These are phyloP conservation scores for Leuciscus waleckii DNA, from an alignment of 2,797 vertebrate species.

Conservation along the genomic window DNA sequence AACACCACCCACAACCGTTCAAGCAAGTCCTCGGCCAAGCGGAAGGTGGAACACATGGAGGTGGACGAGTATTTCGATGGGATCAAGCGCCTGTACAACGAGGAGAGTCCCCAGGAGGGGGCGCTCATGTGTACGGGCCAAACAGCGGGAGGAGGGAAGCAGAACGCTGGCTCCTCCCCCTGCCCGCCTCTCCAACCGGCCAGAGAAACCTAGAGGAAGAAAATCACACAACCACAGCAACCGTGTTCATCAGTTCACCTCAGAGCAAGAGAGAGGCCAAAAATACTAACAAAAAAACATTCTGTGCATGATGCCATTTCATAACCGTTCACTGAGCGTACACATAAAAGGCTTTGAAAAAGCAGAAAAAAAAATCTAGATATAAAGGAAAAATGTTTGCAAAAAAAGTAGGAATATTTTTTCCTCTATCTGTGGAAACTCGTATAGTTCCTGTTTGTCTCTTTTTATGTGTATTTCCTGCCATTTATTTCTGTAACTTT, in stretches of 20 bases:
- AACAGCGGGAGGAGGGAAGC: constrained; percentile 73
- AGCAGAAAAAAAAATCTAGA: constrained; percentile 72
- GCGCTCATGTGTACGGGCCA: constrained; percentile 66
- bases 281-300: constrained; percentile 64
- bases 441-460: constrained; percentile 55
- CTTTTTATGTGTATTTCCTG: constrained; percentile 33
- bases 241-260: constrained; percentile 17
- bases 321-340: constrained; percentile 74
- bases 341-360: constrained; percentile 77
- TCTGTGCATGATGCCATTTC: constrained; percentile 76
- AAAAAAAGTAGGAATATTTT: constrained; percentile 74
- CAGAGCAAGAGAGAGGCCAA: constrained; percentile 73
- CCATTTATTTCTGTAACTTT: neutral
- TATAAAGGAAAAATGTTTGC: constrained; percentile 65
- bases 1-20: constrained; percentile 61
- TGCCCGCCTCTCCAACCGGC: constrained; percentile 92
- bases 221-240: constrained; percentile 39
- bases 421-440: constrained; percentile 31
- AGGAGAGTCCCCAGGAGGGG: constrained; percentile 82
- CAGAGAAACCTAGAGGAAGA: constrained; percentile 77
- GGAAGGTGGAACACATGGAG: constrained; percentile 97
- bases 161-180: constrained; percentile 84
- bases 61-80: constrained; percentile 96
- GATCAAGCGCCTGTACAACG: constrained; percentile 96
- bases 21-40: constrained; percentile 87